Base-by-base conservation (phyloP, 2,113 vertebrate species). In the Vulpes ferrilata region DNA sequence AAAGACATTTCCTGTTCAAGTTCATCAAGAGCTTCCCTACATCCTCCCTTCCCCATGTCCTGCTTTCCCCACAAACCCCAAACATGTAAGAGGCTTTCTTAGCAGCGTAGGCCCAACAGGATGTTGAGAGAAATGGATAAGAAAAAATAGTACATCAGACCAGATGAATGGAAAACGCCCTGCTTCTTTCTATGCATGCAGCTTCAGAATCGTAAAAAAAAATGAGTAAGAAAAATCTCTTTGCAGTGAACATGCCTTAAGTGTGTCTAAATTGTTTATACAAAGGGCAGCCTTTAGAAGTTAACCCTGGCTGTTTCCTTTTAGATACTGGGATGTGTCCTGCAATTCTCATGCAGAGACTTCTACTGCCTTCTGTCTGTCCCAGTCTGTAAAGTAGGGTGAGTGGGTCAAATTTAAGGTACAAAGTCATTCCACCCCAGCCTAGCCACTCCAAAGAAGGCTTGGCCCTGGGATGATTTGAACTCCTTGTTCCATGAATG, bases 1-100 rank as follows among this genome's bases (percentile, higher is more conserved):
- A 95, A 97, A 96, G 88, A 93, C 79, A 64, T 97, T 97, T 98
- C 94, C 98, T 98, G 93, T 92, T 90, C 82, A 93, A 88, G 93
- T 94, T 88, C 93, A 96, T 95, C 85, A 92, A 82, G 89, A 78
- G 78, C 81, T 93, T 96, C 82, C 62, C 78, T 92, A 51, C 16
- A 96, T 53, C 88, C 88, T 91, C 65, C 71, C 73, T 94, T 93
- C 30, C 30, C n/a, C 0, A 0, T 60, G 84, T 35, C 76, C 93
- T 88, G 38, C 67, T 48, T 23, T 74, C 38, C 32, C 23, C 4
- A 48, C 19, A 38, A 94, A 48, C 81, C 93, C 81, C 84, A 90
- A 55, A 82, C 38, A 85, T 97, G 86, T 92, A 79, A 96, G 91
- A 93, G 65, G 69, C 96, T 95, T 96, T 98, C 91, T 97, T 93